A percentile compares a stretch with the other conserved stretches of the same genome.
Conservation (phyloP, 2,113 vertebrate genomes). For the Rhodinocichla rosea region DNA sequence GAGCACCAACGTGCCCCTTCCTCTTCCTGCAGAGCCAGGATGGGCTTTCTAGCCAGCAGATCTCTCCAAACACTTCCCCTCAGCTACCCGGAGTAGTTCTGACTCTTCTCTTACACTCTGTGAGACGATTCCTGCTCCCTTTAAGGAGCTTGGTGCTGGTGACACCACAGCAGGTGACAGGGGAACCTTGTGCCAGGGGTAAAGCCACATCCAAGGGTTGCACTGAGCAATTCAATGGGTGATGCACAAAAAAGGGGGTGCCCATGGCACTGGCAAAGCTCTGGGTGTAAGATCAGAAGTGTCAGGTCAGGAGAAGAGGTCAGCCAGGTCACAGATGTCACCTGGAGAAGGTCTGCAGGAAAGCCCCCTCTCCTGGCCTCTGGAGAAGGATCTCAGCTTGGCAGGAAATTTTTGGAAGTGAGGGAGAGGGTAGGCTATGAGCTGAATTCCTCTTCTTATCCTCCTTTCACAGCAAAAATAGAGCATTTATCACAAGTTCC, state of each 20-base stretch:
- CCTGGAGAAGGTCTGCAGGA: background rate
- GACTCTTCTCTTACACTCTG: background rate
- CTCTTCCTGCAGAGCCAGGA: background rate
- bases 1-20: background rate
- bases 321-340: background rate
- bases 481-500: slow-evolving; percentile 34
- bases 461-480: slow-evolving; percentile 36
- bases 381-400: background rate
- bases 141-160: background rate
- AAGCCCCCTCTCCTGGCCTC: background rate
- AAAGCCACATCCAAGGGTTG: background rate
- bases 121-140: background rate
- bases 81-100: background rate
- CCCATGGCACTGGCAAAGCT: background rate
- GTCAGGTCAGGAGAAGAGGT: background rate
- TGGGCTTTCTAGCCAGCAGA: background rate
- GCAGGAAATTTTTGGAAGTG: background rate
- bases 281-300: background rate
- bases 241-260: background rate
- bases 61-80: background rate
- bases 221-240: background rate
- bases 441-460: background rate
- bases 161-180: background rate
- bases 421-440: background rate
- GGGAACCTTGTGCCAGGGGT: background rate